Base-by-base conservation (phyloP, 2,797 vertebrate species). In the Gobionotothen gibberifrons region DNA sequence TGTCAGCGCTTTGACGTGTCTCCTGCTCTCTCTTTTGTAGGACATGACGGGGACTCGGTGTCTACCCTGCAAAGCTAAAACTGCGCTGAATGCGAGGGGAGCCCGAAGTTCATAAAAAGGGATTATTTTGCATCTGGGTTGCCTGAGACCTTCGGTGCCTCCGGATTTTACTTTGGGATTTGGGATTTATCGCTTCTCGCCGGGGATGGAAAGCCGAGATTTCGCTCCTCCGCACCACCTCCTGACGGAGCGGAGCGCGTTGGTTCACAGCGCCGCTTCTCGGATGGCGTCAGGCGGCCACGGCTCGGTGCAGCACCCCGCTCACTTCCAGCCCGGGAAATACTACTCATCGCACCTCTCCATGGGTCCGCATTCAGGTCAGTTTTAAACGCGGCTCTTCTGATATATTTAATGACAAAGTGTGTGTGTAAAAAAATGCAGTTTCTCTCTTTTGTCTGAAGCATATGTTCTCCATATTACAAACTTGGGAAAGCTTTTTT, bases 351-450 rank as follows among this genome's bases (percentile, higher is more conserved):
- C 97, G 21, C 96, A 96, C 90, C 95, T 98, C 92, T 94, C 97
- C 92, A 96, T 97, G 96, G 96, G 94, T 89, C 94, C 97, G 86
- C 97, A 98, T 92, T 94, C 97, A 97, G 97, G 97, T 98, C 90
- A 91, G 96, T 94, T 36, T 22, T 51, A 32, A 62, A 81, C 8
- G 47, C 69, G 44, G 46, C 46, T 68, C 67, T 72, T 66, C 42
- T 12, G 10, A 14, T 9, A 19, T 40, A 54, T 51, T 15, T 71
- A 22, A 67, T 61, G 65, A 74, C 48, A 76, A 36, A 66, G 59
- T 49, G 44, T 61, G 43, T 3, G 2, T 59, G 65, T 26, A 16
- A 55, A 44, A 44, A 48, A 56, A 14, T 51, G 32, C 46, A 39
- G 21, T 17, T 60, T 7, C 65, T 62, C 47, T 62, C 54, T 82